A percentile compares a stretch with the other conserved stretches of the same genome.
These are phyloP conservation scores for Hedychridium roseum DNA, from an alignment of 2,888 invertebrate genomes.

Conservation along the genomic window DNA sequence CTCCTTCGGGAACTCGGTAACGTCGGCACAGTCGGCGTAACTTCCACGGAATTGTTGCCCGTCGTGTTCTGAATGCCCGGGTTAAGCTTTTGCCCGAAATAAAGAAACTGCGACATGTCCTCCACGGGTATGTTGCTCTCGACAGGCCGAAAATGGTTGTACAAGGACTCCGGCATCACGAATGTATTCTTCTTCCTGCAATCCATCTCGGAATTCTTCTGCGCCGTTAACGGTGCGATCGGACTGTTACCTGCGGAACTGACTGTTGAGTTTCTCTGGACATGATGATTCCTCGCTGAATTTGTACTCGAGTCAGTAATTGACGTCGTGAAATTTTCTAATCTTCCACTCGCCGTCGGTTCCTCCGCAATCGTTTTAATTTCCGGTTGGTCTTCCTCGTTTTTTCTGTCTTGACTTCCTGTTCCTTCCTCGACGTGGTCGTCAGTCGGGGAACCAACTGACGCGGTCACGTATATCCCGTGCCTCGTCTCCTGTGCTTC, in stretches of 20 bases:
- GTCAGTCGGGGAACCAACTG: slow-evolving; percentile 2
- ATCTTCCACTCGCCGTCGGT: slow-evolving; percentile 2
- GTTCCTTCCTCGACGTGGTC: slow-evolving; percentile 11
- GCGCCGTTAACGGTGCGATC: neutral
- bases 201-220: slow-evolving; percentile 57
- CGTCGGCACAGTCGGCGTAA: slow-evolving; percentile 37
- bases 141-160: slow-evolving; percentile 72
- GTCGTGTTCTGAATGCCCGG: slow-evolving; percentile 57
- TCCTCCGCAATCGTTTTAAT: slow-evolving; percentile 3
- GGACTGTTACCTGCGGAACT: too few species aligned
- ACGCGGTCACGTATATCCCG: slow-evolving; percentile 43
- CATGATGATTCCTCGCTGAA: too few species aligned
- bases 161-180: slow-evolving; percentile 71
- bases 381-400: slow-evolving; percentile 5
- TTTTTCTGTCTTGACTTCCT: slow-evolving; percentile 9
- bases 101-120: slow-evolving; percentile 75
- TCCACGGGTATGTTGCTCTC: slow-evolving; percentile 71
- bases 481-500: slow-evolving; percentile 54
- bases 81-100: slow-evolving; percentile 74
- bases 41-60: slow-evolving; percentile 50
- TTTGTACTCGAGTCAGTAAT: slow-evolving; percentile 13
- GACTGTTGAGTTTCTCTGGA: too few species aligned
- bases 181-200: slow-evolving; percentile 67
- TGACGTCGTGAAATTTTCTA: slow-evolving; percentile 8
- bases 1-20: slow-evolving; percentile 42